Evolutionary conservation across 2,888 invertebrate species (phyloP), one percentile per base, ranked within the genome.

Genomic region (Lepidonotus clava): DNA sequence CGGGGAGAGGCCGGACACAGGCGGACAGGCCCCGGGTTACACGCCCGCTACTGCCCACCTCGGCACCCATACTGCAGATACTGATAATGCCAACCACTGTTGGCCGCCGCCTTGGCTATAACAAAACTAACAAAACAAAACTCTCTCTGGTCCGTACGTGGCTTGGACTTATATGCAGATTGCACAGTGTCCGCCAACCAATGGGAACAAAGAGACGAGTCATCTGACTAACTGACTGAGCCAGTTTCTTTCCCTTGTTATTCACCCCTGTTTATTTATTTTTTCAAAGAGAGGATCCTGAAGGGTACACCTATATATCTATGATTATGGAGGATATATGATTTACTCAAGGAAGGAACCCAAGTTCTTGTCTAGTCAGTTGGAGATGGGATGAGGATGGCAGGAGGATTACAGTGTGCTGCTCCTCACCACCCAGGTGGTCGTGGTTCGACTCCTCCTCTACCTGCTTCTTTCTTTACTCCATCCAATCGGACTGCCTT

Each of bases 101-200:
- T 80, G 80, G 80, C 80, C 51, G 80, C 51, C 80, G 80, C 80
- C 80, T 80, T 46, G 80, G 80, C 80, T 46, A 71, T 18, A 32
- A 80, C 14, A 46, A 46, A 18, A 66, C 24, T 66, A 28, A 66
- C 18, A 46, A 46, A 46, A 46, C 24, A 24, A 36, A 71, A 38
- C 71, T 71, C 38, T 71, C 71, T 71, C 71, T 80, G 80, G 80
- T 80, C 80, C 80, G 32, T 11, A 80, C 46, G 80, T 80, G 80
- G 80, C 80, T 80, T 80, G 80, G 80, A 46, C 46, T 80, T 46
- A 80, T 80, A 80, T 80, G 80, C 80, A 80, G 80, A 80, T 80
- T 28, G 80, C 80, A 80, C 80, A 80, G 80, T 46, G 46, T 80
- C 80, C 80, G 51, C 80, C 80, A 80, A 80, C 80, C 80, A 80